These are phyloP conservation scores for Gallinago stenura DNA, from an alignment of 2,797 vertebrate genomes.

Conservation along the genomic window DNA sequence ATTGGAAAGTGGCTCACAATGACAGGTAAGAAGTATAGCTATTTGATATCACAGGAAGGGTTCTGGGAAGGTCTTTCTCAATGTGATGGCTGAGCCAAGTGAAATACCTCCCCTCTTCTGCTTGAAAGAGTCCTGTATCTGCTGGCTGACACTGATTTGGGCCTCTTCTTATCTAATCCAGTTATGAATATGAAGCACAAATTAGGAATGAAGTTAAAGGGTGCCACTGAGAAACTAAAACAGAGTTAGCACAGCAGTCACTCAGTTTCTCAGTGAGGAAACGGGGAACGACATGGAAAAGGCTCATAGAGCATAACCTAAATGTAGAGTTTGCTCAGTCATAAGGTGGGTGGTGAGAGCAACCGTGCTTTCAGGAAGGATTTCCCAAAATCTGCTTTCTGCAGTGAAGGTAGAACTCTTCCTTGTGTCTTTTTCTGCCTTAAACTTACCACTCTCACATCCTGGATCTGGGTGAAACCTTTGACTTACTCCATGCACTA, in stretches of 20 bases:
- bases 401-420: not conserved
- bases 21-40: not conserved
- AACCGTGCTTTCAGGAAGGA: not conserved
- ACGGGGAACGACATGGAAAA: not conserved
- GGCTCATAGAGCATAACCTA: accelerated
- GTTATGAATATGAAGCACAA: not conserved
- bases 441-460: not conserved
- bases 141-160: not conserved
- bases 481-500: not conserved
- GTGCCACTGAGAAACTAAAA: not conserved
- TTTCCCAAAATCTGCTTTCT: not conserved
- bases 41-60: not conserved
- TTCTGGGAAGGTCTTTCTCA: not conserved
- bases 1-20: not conserved
- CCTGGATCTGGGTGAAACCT: not conserved
- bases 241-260: not conserved
- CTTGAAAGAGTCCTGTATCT: not conserved
- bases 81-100: not conserved
- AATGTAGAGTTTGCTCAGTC: not conserved
- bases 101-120: not conserved
- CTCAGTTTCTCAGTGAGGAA: not conserved
- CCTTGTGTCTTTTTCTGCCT: not conserved
- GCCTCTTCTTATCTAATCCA: not conserved
- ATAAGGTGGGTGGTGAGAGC: not conserved
- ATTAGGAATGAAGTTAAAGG: not conserved